Evolutionary conservation across 2,113 vertebrate genomes (phyloP), one percentile per base, ranked within the genome.

Genomic region (Eurystomus gularis): DNA sequence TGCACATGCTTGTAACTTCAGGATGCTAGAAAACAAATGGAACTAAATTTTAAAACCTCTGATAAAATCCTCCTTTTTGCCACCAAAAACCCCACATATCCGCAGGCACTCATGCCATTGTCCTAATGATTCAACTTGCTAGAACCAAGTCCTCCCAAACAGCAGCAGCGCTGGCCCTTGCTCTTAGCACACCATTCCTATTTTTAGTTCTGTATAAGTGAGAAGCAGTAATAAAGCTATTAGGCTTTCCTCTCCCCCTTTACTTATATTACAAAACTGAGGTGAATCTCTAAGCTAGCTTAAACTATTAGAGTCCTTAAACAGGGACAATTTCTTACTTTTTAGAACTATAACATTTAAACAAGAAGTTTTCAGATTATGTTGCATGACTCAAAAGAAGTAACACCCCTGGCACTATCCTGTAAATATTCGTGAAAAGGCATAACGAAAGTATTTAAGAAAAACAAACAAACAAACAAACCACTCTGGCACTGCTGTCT

Each of bases 201-300:
- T 75, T 96, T 86, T 78, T 64, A 92, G 72, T 29, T 82, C 51
- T 51, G 73, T 17, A 2, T 7, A 86, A 94, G 39, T n/a, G 39
- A 88, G 69, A 71, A 84, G 28, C 48, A 39, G 61, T 78, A 92
- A 95, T 71, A 89, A 94, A 81, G 42, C 46, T 68, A 82, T 64
- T 95, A 37, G 86, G 94, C 86, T 52, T 93, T 84, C 51, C 20
- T 61, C 72, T 70, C 39, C 31, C 28, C 24, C 15, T 57, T 87
- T 46, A 82, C 62, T 81, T 86, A 58, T 48, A 65, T 82, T 89
- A 64, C 48, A 79, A 68, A 95, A 58, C 16, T 6, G 18, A 93
- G 33, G 35, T 84, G 55, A 86, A 49, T 42, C 23, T 66, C 64
- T 60, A 81, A 87, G 39, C 33, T 37, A 42, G 37, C 71, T 86